Evolutionary conservation across 2,113 vertebrate species (phyloP).

Genomic region (Protobothrops mucrosquamatus): DNA sequence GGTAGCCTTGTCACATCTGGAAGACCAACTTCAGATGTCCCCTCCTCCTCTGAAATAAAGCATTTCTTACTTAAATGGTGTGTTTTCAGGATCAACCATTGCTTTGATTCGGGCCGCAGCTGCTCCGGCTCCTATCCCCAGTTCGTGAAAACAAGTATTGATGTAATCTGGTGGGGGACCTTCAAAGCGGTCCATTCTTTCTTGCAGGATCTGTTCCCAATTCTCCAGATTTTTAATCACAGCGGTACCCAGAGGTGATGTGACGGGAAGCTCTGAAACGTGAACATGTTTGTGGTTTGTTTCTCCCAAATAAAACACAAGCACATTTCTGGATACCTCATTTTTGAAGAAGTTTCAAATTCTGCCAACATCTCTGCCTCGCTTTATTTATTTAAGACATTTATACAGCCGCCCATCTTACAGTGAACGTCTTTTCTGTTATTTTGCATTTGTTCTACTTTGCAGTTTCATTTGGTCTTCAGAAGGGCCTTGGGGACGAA

Average conservation of each 20-base stretch:
- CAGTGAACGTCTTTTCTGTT: neutral
- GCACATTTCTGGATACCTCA: neutral
- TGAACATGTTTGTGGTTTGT: slow-evolving; percentile 9
- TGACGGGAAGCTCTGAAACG: slow-evolving; percentile 88
- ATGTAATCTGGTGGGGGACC: slow-evolving; percentile 95
- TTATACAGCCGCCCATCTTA: neutral
- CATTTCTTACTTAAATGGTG: slow-evolving; percentile 89
- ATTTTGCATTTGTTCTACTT: neutral
- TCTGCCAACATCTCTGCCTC: neutral
- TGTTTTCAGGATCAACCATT: slow-evolving; percentile 98
- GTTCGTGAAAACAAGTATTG: slow-evolving; percentile 86
- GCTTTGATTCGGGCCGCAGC: slow-evolving; percentile 92
- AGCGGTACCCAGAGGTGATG: slow-evolving; percentile 87
- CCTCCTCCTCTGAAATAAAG: neutral
- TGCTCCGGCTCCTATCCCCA: slow-evolving; percentile 81
- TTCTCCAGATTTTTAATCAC: slow-evolving; percentile 93
- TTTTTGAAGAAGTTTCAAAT: neutral
- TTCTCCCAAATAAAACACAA: neutral
- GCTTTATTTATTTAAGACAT: neutral
- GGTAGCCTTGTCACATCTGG: neutral
- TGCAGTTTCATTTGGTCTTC: neutral
- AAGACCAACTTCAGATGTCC: neutral
- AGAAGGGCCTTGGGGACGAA: neutral
- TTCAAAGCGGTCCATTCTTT: slow-evolving; percentile 91
- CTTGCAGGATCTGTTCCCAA: slow-evolving; percentile 93